Conservation (phyloP, 2,888 invertebrate species). For the Heliconius aoede region DNA sequence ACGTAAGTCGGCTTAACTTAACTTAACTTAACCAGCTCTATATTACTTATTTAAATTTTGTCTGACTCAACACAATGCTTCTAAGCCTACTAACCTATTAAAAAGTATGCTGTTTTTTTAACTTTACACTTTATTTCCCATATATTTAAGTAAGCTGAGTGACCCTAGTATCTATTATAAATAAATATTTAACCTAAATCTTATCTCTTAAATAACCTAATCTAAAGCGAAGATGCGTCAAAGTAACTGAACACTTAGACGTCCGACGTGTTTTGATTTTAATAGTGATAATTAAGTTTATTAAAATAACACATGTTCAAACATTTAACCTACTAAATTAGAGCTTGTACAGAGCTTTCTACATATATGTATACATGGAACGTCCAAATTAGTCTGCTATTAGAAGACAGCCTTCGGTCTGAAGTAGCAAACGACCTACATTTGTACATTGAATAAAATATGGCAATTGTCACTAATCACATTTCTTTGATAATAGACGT, state of each 20-base stretch:
- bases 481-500: constrained; percentile 7
- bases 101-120: too few species aligned
- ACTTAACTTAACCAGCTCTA: neutral
- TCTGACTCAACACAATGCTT: neutral
- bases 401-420: constrained; percentile 13
- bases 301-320: neutral
- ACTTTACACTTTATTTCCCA: too few species aligned
- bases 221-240: too few species aligned
- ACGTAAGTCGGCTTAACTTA: constrained; percentile 64
- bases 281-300: neutral
- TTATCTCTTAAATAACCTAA: too few species aligned
- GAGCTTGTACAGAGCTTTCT: neutral
- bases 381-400: constrained; percentile 17
- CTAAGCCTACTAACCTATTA: neutral
- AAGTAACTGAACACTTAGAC: neutral
- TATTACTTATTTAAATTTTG: neutral
- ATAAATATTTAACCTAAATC: too few species aligned
- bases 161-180: too few species aligned
- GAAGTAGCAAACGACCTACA: constrained; percentile 12
- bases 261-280: neutral
- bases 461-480: constrained; percentile 10
- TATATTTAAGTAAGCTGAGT: too few species aligned
- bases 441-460: constrained; percentile 9
- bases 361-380: neutral
- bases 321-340: neutral